Evolutionary conservation across 2,888 invertebrate species (phyloP).

Genomic region (Neoaliturus tenellus): DNA sequence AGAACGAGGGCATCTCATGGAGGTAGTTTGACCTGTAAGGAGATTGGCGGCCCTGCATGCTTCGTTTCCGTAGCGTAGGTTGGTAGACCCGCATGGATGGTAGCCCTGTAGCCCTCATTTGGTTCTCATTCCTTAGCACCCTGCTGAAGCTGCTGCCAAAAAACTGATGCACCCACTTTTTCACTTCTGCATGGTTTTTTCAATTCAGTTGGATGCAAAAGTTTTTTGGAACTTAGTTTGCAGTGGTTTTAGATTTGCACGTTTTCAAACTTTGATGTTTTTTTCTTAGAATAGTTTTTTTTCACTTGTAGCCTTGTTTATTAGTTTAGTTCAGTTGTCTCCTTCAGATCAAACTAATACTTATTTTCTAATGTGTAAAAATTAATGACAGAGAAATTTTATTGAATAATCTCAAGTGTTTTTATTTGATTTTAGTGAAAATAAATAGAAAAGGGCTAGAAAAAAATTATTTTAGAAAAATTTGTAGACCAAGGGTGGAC

Average conservation of each 20-base stretch:
- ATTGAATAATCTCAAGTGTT: not conserved
- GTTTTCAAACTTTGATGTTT: conserved; percentile 32
- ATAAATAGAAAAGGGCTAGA: not conserved
- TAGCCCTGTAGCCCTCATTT: conserved; percentile 48
- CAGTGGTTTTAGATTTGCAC: conserved; percentile 43
- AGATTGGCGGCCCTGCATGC: conserved; percentile 45
- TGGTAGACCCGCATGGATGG: conserved; percentile 36
- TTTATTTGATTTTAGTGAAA: not conserved
- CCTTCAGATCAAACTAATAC: conserved; percentile 4
- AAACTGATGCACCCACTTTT: conserved; percentile 20
- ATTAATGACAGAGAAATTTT: not conserved
- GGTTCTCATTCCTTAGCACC: conserved; percentile 16
- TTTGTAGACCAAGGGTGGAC: conserved; percentile 20
- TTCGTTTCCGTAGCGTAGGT: conserved; percentile 15
- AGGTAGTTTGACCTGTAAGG: conserved; percentile 43
- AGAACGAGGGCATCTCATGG: conserved; percentile 26
- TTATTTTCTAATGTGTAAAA: not conserved
- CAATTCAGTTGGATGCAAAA: conserved; percentile 34
- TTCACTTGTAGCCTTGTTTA: not conserved
- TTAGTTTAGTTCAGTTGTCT: conserved; percentile 15
- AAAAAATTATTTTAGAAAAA: not conserved
- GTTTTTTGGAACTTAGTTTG: conserved; percentile 46
- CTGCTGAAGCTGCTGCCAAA: not conserved
- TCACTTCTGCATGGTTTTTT: conserved; percentile 9
- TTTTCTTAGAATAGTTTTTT: conserved; percentile 12